A percentile compares a stretch with the other conserved stretches of the same genome.
phyloP scores from a whole-genome alignment of 2,888 invertebrate species.

The Rotaria magnacalcarata region DNA sequence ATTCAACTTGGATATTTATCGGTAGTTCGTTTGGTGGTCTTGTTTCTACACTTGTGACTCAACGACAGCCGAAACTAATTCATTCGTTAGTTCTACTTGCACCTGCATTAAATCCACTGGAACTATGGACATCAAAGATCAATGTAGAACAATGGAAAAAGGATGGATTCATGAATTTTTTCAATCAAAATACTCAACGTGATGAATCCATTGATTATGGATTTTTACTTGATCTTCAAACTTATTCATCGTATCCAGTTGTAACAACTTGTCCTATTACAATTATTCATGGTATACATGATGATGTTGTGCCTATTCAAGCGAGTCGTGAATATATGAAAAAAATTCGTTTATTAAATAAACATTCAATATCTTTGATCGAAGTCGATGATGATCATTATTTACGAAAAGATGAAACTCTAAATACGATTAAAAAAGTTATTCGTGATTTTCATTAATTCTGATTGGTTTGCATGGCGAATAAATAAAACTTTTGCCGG shows the following conservation, averaged over 20 bases:
- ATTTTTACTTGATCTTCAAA: neutral
- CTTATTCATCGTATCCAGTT: neutral
- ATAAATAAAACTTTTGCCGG: neutral
- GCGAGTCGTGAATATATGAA: neutral
- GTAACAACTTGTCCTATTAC: neutral
- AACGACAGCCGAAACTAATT: neutral
- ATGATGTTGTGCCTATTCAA: neutral
- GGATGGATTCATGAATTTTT: neutral
- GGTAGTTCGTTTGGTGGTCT: neutral
- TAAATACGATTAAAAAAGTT: neutral
- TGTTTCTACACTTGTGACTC: neutral
- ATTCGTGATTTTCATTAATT: neutral
- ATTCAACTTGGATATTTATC: neutral
- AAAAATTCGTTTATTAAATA: neutral
- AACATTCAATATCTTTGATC: neutral
- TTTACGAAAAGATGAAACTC: neutral
- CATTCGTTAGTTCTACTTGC: neutral
- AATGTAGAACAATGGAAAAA: neutral
- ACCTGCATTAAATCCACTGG: neutral
- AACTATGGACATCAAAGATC: neutral
- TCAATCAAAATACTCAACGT: neutral
- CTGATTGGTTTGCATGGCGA: too few species aligned
- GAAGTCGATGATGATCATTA: neutral
- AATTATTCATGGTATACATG: neutral
- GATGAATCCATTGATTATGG: neutral